Percentiles rank a stretch among this genome's conserved stretches.
Evolutionary conservation across 1,140 invertebrate genomes (phyloP).

Genomic region (Cotesia chilonis): DNA sequence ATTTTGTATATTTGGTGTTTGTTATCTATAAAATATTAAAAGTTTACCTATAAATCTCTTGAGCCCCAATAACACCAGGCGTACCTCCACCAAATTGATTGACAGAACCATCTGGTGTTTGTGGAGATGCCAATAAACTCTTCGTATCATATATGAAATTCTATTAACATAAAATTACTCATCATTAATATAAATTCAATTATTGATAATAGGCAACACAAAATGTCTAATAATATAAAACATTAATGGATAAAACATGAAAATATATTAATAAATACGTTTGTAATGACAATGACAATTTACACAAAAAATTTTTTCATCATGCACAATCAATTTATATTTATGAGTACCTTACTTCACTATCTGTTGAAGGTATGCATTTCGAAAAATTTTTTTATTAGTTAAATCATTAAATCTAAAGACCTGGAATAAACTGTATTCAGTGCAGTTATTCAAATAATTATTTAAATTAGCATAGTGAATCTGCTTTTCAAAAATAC

Average conservation of each 20-base stretch:
- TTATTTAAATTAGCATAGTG: too few species aligned
- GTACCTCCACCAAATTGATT: constrained; percentile 72
- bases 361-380: constrained; percentile 55
- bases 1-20: too few species aligned
- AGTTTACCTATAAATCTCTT: constrained; percentile 86
- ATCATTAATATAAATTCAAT: constrained; percentile 26
- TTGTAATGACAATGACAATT: background rate
- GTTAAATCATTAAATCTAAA: constrained; percentile 34
- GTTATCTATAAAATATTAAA: too few species aligned
- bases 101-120: constrained; percentile 72
- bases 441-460: too few species aligned
- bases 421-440: background rate
- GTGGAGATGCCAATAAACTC: constrained; percentile 76
- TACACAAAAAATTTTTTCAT: constrained; percentile 15
- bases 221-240: background rate
- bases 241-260: background rate
- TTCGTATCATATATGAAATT: constrained; percentile 84
- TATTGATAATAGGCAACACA: constrained; percentile 3
- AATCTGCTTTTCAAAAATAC: constrained; percentile 23
- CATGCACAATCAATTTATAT: constrained; percentile 10
- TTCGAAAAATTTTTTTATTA: constrained; percentile 50
- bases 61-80: constrained; percentile 92
- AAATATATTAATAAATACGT: constrained; percentile 9
- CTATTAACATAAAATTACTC: constrained; percentile 61
- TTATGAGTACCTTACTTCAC: constrained; percentile 54